Conservation (phyloP, 2,888 invertebrate genomes). For the Drosophila mimica region DNA sequence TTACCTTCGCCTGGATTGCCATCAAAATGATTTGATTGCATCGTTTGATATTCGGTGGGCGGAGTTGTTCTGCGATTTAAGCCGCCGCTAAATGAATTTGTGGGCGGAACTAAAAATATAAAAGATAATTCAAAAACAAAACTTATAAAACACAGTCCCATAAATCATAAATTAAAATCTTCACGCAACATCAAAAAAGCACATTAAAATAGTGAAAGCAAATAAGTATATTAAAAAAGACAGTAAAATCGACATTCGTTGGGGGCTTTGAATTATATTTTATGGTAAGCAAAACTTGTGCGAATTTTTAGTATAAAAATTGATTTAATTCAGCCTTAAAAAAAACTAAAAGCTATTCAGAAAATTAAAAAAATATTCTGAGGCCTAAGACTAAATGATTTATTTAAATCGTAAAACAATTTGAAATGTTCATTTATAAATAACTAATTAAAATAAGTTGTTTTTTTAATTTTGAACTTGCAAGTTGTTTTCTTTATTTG, state of each 20-base stretch:
- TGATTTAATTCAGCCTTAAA: neutral
- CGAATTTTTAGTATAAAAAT: neutral
- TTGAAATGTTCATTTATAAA: neutral
- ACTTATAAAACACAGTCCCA: conserved; percentile 7
- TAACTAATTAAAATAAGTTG: neutral
- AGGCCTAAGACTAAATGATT: neutral
- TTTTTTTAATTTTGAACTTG: neutral
- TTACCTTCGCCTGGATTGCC: conserved; percentile 83
- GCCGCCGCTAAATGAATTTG: conserved; percentile 75
- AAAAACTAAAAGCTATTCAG: neutral
- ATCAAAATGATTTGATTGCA: conserved; percentile 75
- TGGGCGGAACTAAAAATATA: conserved; percentile 77
- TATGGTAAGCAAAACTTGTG: neutral
- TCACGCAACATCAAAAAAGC: conserved; percentile 11
- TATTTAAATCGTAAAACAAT: neutral
- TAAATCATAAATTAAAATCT: conserved; percentile 11
- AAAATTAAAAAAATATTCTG: neutral
- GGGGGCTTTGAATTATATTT: neutral
- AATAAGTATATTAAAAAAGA: neutral
- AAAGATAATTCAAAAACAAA: conserved; percentile 28
- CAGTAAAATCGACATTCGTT: neutral
- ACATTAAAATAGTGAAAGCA: conserved; percentile 11
- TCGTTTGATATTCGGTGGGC: conserved; percentile 80
- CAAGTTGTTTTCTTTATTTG: neutral
- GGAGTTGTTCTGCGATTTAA: conserved; percentile 79